Conservation (phyloP, 2,888 invertebrate genomes). For the Tenthredo scrophulariae region DNA sequence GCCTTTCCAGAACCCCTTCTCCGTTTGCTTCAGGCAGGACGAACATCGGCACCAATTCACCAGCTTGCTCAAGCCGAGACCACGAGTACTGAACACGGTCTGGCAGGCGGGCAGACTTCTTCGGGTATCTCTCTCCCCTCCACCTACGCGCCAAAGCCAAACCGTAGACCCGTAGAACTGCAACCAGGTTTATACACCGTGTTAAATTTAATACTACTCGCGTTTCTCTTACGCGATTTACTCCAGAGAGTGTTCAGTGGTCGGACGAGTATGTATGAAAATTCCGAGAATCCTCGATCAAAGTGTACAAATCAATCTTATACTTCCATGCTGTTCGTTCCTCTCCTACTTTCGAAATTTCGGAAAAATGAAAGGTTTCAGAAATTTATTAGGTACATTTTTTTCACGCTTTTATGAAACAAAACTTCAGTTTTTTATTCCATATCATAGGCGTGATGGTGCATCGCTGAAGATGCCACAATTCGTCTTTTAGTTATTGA, state of each 20-base stretch:
- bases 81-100: conserved; percentile 48
- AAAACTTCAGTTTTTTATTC: background rate
- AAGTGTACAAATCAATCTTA: background rate
- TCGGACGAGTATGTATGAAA: background rate
- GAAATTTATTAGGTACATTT: background rate
- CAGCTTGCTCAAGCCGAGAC: conserved; percentile 48
- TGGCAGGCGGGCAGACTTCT: conserved; percentile 17
- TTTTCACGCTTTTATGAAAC: background rate
- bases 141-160: conserved; percentile 60
- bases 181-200: conserved; percentile 36
- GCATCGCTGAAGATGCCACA: too few species aligned
- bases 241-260: background rate
- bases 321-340: background rate
- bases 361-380: background rate
- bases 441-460: too few species aligned
- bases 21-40: conserved; percentile 41
- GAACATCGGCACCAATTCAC: conserved; percentile 45
- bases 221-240: background rate
- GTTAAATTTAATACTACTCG: background rate
- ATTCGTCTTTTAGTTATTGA: too few species aligned
- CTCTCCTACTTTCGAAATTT: background rate
- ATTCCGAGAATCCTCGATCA: background rate
- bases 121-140: conserved; percentile 55
- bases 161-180: conserved; percentile 59
- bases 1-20: conserved; percentile 54